Conservation (phyloP, 2,113 vertebrate species). For the Forbesichthys papilliferus region DNA sequence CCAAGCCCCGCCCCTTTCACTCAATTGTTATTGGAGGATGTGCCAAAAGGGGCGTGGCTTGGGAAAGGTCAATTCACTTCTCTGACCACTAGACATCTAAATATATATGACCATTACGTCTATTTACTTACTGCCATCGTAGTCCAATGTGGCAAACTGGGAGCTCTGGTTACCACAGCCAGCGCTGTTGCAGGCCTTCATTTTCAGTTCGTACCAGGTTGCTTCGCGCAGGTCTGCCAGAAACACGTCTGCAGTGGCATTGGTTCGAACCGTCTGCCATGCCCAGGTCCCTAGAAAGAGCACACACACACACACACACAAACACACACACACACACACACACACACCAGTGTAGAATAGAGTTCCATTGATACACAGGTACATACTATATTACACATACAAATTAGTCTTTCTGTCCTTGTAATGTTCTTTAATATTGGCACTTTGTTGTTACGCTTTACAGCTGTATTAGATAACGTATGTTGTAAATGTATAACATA, state of each 20-base stretch:
- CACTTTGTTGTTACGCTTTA: too few species aligned
- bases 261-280: constrained; percentile 92
- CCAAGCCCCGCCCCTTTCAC: too few species aligned
- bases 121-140: constrained; percentile 90
- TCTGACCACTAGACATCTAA: too few species aligned
- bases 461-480: too few species aligned
- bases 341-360: neutral
- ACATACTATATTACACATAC: neutral
- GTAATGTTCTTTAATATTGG: too few species aligned
- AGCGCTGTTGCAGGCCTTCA: constrained; percentile 97
- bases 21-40: too few species aligned
- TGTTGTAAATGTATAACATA: too few species aligned
- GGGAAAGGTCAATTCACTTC: too few species aligned
- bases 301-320: neutral
- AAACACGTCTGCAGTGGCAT: constrained; percentile 89
- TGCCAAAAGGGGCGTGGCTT: too few species aligned
- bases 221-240: constrained; percentile 93
- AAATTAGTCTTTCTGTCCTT: too few species aligned
- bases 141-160: constrained; percentile 96
- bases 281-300: constrained; percentile 82
- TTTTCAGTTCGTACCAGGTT: constrained; percentile 98
- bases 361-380: neutral
- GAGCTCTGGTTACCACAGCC: constrained; percentile 95
- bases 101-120: neutral
- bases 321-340: neutral